Evolutionary conservation across 1,140 invertebrate species (phyloP), one percentile per base, ranked within the genome.

Genomic region (Pseudobourletiella spinata): DNA sequence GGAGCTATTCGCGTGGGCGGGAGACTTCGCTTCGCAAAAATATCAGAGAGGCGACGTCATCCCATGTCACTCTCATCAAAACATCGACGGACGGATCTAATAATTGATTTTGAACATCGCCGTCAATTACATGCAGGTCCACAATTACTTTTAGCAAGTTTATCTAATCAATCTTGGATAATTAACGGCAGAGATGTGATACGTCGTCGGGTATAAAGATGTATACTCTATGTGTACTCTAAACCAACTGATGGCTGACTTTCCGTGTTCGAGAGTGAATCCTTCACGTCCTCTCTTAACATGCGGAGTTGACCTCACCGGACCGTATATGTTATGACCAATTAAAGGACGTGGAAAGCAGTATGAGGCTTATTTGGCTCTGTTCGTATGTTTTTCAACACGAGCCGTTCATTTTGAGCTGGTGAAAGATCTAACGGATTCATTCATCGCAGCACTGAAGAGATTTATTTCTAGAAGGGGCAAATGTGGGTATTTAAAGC

Each of bases 311-410:
- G 66, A 4, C 77, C 48, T 25, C 18, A 43, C 39, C 18, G 57
- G 57, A 2, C 57, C 57, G 2, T 22, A 46, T 20, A 8, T 24
- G 11, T 26, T 58, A 22, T 26, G 3, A 16, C 11, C 14, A 3
- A 22, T 15, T 1, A 30, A 43, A 28, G 42, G 57, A 14, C 6
- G 50, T 15, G n/a, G 15, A 46, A 44, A 26, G 28, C 0, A 1
- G 18, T 30, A 6, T 28, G 51, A 50, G 6, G 16, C 3, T n/a
- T 59, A 77, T 60, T 48, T 78, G 4, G 71, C 67, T 20, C 1
- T 79, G 3, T 79, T 79, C 57, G 71, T 78, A 4, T 79, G 76
- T 56, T 72, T 77, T 35, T 8, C 63, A 1, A 72, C 70, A 43
- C 61, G 65, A 43, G 60, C 67, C 14, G 22, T 67, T 32, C 65